Evolutionary conservation across 2,888 invertebrate genomes (phyloP).

Genomic region (Drosophila stalkeri): DNA sequence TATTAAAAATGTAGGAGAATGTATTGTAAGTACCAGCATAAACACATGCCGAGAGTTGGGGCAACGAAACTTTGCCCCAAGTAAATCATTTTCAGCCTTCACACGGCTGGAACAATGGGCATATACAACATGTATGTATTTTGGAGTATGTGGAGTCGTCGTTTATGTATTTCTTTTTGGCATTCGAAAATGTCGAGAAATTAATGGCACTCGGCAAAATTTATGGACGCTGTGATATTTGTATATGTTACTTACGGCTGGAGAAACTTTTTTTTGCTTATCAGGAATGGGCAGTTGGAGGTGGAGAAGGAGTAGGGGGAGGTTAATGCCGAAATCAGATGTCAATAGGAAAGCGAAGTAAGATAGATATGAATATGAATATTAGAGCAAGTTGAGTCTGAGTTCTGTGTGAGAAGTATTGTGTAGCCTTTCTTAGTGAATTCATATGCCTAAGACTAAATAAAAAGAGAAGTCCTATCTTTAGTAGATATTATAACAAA

Average conservation of each 20-base stretch:
- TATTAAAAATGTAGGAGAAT: slow-evolving; percentile 70
- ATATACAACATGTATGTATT: slow-evolving; percentile 27
- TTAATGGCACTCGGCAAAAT: slow-evolving; percentile 72
- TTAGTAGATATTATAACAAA: too few relatives aligned
- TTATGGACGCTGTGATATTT: slow-evolving; percentile 68
- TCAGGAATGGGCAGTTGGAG: not conserved
- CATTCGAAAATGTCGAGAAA: slow-evolving; percentile 70
- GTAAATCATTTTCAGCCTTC: slow-evolving; percentile 62
- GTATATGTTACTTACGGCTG: slow-evolving; percentile 29
- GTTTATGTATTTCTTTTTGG: slow-evolving; percentile 37
- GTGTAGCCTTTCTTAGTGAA: too few relatives aligned
- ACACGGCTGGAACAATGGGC: slow-evolving; percentile 36
- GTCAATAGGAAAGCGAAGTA: slow-evolving; percentile 16
- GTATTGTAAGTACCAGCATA: slow-evolving; percentile 16
- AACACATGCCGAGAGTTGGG: not conserved
- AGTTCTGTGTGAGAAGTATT: too few relatives aligned
- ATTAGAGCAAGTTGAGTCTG: too few relatives aligned
- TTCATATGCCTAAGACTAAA: too few relatives aligned
- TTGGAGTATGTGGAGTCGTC: slow-evolving; percentile 5
- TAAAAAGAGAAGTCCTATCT: too few relatives aligned
- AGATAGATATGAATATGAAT: not conserved
- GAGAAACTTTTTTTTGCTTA: slow-evolving; percentile 10
- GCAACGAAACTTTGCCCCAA: slow-evolving; percentile 51
- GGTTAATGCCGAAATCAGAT: slow-evolving; percentile 23
- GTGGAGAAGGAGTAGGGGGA: not conserved